Percentiles rank a stretch among this genome's conserved stretches.
Conservation (phyloP, 2,797 vertebrate species). For the Hippoglossus hippoglossus region DNA sequence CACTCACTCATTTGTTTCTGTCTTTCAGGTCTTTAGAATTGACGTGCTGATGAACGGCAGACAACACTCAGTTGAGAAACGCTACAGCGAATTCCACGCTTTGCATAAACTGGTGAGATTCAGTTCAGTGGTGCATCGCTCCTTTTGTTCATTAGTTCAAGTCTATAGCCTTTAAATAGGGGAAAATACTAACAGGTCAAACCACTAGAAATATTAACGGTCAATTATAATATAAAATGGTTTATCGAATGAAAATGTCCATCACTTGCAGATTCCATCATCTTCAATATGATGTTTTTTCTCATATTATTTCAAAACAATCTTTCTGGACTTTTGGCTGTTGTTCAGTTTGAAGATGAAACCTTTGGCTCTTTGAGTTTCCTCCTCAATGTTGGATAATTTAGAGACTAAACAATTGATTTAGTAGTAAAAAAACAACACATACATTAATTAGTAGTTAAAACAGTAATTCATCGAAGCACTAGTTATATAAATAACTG, state of each 20-base stretch:
- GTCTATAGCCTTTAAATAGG: background rate
- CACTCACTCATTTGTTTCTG: slow-evolving; percentile 13
- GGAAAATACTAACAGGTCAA: background rate
- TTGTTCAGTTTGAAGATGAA: no score
- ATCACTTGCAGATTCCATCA: no score
- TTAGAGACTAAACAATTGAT: no score
- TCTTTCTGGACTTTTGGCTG: background rate
- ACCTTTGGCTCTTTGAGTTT: no score
- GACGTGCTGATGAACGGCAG: slow-evolving; percentile 95
- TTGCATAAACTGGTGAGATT: slow-evolving; percentile 95
- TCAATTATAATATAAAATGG: background rate
- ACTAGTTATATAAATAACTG: no score
- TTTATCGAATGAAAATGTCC: background rate
- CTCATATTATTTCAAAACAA: background rate
- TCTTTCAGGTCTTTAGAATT: slow-evolving; percentile 94
- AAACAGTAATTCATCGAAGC: no score
- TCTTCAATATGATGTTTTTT: background rate
- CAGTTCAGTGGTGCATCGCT: background rate
- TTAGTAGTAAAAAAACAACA: no score
- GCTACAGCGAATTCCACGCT: slow-evolving; percentile 97
- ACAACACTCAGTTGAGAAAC: slow-evolving; percentile 95
- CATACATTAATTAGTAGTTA: no score
- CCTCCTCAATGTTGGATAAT: no score
- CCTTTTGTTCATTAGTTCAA: background rate
- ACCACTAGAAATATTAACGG: no score